Evolutionary conservation across 2,113 vertebrate genomes (phyloP), one percentile per base, ranked within the genome.

Genomic region (Charadrius vociferus): DNA sequence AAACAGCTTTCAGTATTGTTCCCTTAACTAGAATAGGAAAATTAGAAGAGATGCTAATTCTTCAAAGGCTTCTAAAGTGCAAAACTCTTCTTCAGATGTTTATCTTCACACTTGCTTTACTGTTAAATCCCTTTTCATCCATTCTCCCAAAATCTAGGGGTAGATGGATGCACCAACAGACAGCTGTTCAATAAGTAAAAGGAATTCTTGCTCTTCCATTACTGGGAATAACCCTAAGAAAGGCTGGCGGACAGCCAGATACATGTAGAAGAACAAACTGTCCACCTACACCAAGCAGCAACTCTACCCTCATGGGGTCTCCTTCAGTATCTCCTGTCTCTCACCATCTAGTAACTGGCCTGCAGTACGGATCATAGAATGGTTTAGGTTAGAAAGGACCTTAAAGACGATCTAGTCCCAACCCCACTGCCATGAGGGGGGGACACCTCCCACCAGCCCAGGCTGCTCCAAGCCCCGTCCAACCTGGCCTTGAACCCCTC

Each of bases 291-390:
- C 17, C 19, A 52, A 45, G 27, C 36, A 88, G 52, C 63, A 62
- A 18, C 41, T 59, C 26, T 47, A 4, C 29, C 5, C 26, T 50
- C 17, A 3, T 0, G 3, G 23, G 7, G 2, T 30, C 26, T 43
- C n/a, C 63, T 49, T 43, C 15, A 19, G 10, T 0, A 1, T 39
- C 47, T 15, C 63, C 50, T 5, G 1, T 3, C 20, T 58, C 61
- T 50, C 9, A 3, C 21, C 9, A 8, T 43, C 26, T 14, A 14
- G 17, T 7, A 47, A 39, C 43, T 29, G 32, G 11, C 19, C 50
- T 26, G 4, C 34, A 39, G 29, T 1, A 8, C 50, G 49, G 37
- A 18, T 12, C 22, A 49, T 12, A 23, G 49, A 49, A 49, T 23
- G 49, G 49, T 49, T 23, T 49, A 22, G 49, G 49, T 23, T 49